Conservation (phyloP, 2,888 invertebrate genomes). For the Chirona hameri region DNA sequence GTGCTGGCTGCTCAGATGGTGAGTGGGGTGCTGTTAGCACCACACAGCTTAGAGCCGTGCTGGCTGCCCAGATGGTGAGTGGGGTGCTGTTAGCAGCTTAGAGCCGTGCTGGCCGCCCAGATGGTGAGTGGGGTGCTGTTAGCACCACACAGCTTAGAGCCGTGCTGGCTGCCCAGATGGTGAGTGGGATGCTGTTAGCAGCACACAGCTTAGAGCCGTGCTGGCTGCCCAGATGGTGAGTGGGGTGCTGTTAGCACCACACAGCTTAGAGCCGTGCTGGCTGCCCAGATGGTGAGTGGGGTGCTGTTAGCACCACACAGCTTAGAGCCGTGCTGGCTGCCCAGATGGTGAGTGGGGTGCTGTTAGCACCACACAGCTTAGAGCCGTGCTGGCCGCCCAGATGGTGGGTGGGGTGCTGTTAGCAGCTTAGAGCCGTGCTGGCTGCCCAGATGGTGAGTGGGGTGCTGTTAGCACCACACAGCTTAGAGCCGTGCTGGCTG, state of each 20-base stretch:
- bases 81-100: neutral
- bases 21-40: neutral
- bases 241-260: no score
- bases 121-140: conserved; percentile 35
- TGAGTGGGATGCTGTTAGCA: no score
- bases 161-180: no score
- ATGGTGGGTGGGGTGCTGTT: no score
- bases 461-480: no score
- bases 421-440: neutral
- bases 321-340: neutral
- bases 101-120: neutral
- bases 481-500: no score
- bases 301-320: neutral
- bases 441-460: conserved; percentile 36
- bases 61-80: neutral
- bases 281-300: conserved; percentile 4
- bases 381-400: no score
- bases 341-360: conserved; percentile 36
- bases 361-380: no score
- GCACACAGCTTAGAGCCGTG: neutral
- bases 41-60: no score
- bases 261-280: no score
- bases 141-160: no score
- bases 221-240: conserved; percentile 36
- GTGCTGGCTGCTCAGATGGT: conserved; percentile 36